Conservation (phyloP, 2,797 vertebrate genomes). For the Trachurus trachurus region DNA sequence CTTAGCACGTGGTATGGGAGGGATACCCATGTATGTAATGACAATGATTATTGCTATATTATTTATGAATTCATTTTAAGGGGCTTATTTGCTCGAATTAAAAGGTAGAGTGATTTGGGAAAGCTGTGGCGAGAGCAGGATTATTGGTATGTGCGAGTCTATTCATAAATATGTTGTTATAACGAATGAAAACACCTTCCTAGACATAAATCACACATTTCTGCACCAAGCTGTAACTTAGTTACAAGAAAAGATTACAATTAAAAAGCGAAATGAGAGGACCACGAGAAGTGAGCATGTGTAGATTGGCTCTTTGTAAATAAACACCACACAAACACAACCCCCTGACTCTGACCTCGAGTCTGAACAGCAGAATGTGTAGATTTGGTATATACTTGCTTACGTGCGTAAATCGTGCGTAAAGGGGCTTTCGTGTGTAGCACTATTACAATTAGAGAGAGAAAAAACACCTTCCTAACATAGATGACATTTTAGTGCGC, state of each 20-base stretch:
- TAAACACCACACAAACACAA: background rate
- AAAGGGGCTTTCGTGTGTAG: background rate
- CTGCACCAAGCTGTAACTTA: background rate
- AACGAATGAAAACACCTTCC: slow-evolving; percentile 7
- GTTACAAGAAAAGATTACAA: background rate
- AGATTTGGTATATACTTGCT: too few species aligned
- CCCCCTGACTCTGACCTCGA: background rate
- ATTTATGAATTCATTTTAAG: background rate
- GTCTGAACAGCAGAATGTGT: slow-evolving; percentile 26
- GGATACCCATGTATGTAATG: slow-evolving; percentile 5
- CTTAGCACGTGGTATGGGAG: slow-evolving; percentile 13
- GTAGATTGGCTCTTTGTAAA: background rate
- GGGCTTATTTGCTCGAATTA: background rate
- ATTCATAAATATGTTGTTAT: slow-evolving; percentile 14
- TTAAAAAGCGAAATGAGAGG: background rate
- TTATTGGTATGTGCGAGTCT: background rate
- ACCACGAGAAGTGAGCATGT: slow-evolving; percentile 20
- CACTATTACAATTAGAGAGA: background rate
- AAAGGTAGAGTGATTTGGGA: background rate
- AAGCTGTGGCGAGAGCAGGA: background rate
- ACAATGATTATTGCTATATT: slow-evolving; percentile 16
- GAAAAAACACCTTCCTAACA: background rate
- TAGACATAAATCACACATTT: slow-evolving; percentile 11
- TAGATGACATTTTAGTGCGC: background rate
- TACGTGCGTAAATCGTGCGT: slow-evolving; percentile 6